phyloP scores from a whole-genome alignment of 1,140 invertebrate genomes.

The Batillaria attramentaria region DNA sequence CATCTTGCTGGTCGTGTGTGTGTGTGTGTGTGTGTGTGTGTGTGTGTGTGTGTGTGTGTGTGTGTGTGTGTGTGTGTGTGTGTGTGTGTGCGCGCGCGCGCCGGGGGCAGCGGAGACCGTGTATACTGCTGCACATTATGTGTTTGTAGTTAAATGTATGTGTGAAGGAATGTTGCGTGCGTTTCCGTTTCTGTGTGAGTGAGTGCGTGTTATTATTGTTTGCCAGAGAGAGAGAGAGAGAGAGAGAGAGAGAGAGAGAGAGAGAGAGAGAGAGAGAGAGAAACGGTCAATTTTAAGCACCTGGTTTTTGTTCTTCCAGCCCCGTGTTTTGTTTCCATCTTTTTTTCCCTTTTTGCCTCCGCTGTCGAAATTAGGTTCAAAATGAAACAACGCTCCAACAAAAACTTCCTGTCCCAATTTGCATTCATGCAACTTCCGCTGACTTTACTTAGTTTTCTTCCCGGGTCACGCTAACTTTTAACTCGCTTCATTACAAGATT shows the following conservation, averaged over 20 bases:
- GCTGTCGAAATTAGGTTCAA: no score
- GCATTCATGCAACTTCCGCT: no score
- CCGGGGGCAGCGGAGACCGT: background rate
- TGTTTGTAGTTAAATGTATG: background rate
- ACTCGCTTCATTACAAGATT: no score
- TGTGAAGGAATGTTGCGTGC: background rate
- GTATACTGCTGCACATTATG: background rate
- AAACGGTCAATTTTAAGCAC: no score
- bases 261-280: constrained; percentile 31
- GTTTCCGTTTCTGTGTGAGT: background rate
- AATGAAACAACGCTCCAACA: no score
- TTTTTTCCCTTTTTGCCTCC: no score
- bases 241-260: constrained; percentile 15
- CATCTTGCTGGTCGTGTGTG: no score
- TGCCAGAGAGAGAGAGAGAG: background rate
- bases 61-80: background rate
- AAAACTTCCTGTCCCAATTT: no score
- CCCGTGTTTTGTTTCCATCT: no score
- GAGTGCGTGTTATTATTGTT: background rate
- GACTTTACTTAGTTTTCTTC: no score
- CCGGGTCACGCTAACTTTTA: no score
- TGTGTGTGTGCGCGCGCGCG: background rate
- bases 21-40: constrained; percentile 26
- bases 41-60: background rate
- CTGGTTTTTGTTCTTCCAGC: no score